Base-by-base conservation (phyloP, 2,888 invertebrate species). In the Pegoplata infirma region DNA sequence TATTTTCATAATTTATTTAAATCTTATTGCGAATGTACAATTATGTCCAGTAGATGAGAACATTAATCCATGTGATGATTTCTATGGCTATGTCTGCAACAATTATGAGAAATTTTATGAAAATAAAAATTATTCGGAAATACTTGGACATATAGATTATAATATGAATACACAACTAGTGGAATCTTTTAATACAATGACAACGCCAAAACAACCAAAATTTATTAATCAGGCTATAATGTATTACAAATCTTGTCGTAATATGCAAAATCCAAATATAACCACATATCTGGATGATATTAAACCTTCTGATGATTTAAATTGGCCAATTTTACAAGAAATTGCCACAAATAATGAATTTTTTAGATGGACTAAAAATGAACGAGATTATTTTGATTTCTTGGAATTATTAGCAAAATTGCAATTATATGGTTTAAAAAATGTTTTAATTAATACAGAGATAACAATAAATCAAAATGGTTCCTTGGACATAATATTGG, bases 21-120 rank as follows among this genome's bases (percentile, higher is more conserved):
- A n/a, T n/a, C n/a, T n/a, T n/a, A n/a, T n/a, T n/a, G n/a, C n/a
- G n/a, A n/a, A n/a, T n/a, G n/a, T n/a, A n/a, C n/a, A n/a, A n/a
- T n/a, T n/a, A n/a, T n/a, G n/a, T n/a, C n/a, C n/a, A n/a, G 3
- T 49, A 12, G 49, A 63, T 47, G 4, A 36, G 83, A 3, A 46
- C 64, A 16, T 68, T 79, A n/a, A 81, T 19, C 82, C 85, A 0
- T 88, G 88, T 73, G 81, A 84, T 1, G 82, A 88, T 66, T 88
- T 84, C 56, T 84, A 84, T 21, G 32, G 81, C 6, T 82, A 86
- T 71, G 88, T 87, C 2, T 88, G 88, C 59, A 87, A 86, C 19
- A 84, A 82, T 23, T 88, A 87, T 84, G 56, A 61, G 0, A 23
- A 67, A 0, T 36, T 47, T 1, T 86, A 88, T 56, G 3, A 49